These are phyloP conservation scores for Ptilonorhynchus violaceus DNA, from an alignment of 2,113 vertebrate genomes.

Conservation along the genomic window DNA sequence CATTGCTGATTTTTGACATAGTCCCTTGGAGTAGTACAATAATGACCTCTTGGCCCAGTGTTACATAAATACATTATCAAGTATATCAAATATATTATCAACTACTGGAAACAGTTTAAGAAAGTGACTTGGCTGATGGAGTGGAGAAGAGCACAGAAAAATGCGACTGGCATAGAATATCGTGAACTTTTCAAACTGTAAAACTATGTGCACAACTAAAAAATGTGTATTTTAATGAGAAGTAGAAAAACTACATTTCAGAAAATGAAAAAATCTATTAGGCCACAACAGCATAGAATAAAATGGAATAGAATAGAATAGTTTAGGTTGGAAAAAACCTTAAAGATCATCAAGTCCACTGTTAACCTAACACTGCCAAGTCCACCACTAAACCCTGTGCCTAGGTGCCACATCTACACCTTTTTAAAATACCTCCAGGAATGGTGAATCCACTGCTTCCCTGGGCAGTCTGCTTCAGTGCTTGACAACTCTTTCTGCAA, in stretches of 20 bases:
- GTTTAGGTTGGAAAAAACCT: neutral
- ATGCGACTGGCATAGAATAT: neutral
- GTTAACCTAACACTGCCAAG: neutral
- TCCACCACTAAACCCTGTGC: neutral
- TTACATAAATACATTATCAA: neutral
- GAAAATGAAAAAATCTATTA: neutral
- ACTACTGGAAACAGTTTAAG: neutral
- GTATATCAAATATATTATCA: neutral
- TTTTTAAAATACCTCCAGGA: neutral
- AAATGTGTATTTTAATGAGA: neutral
- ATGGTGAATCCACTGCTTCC: neutral
- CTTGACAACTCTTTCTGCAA: neutral
- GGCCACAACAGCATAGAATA: neutral
- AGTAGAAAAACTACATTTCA: neutral
- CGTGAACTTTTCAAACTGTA: neutral
- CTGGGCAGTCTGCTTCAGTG: neutral
- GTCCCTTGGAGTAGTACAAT: neutral
- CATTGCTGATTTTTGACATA: neutral
- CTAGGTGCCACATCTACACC: neutral
- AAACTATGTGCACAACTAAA: neutral
- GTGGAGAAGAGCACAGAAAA: neutral
- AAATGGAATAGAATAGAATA: neutral
- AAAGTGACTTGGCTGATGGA: neutral
- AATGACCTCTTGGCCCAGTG: neutral
- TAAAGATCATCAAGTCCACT: neutral